Evolutionary conservation across 1,140 invertebrate genomes (phyloP).

Genomic region (Nymphalis io): DNA sequence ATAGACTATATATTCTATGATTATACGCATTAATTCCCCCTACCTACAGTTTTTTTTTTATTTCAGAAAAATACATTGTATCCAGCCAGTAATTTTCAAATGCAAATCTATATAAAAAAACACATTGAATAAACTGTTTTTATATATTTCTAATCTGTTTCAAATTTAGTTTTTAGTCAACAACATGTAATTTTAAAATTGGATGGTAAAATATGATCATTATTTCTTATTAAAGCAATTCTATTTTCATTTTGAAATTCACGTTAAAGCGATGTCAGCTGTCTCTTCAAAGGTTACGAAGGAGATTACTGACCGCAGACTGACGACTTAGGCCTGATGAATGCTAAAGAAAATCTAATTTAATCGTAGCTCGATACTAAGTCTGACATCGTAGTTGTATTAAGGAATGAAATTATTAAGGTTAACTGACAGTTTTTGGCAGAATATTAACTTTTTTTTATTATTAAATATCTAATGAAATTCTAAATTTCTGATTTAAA

Average conservation of each 20-base stretch:
- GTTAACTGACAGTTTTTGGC: background rate
- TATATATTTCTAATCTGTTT: background rate
- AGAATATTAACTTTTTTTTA: no score
- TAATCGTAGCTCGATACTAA: conserved; percentile 10
- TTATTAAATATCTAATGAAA: no score
- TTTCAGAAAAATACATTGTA: no score
- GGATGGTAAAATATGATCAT: background rate
- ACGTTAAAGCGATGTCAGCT: conserved; percentile 19
- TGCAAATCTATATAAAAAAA: no score
- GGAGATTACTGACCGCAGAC: conserved; percentile 17
- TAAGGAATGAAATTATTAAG: conserved; percentile 2
- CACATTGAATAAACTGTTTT: background rate
- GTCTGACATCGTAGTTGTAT: background rate
- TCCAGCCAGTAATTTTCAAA: no score
- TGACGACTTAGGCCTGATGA: conserved; percentile 14
- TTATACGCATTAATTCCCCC: no score
- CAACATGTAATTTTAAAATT: background rate
- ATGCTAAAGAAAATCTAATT: conserved; percentile 23
- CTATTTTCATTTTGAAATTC: conserved; percentile 10
- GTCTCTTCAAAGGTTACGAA: conserved; percentile 30
- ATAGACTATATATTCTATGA: no score
- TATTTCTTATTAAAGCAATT: conserved; percentile 1
- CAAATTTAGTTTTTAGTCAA: background rate
- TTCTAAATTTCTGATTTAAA: no score
- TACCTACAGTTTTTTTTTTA: no score